phyloP scores from a whole-genome alignment of 2,113 vertebrate species.

The Mormyrus lacerda region DNA sequence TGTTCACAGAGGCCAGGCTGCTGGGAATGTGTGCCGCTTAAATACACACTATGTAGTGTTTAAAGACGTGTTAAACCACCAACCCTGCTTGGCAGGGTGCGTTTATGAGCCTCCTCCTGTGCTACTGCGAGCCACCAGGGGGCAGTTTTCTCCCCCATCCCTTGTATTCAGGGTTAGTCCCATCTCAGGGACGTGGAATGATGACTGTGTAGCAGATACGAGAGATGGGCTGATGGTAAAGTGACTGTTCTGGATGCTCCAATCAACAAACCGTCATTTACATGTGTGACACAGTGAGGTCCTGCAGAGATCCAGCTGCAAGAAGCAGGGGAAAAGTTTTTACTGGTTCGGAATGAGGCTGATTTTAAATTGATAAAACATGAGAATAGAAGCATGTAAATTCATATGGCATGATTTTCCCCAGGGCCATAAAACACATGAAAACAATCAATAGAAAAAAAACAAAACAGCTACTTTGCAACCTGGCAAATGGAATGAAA shows the following conservation, averaged over 20 bases:
- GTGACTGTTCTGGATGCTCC: not conserved
- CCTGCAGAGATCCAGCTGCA: not conserved
- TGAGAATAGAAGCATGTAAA: not conserved
- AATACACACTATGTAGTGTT: not conserved
- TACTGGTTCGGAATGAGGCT: not conserved
- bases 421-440: not conserved
- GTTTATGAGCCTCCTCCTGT: not conserved
- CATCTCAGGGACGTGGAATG: not conserved
- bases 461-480: not conserved
- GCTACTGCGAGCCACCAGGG: not conserved
- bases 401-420: not conserved
- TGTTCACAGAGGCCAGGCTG: not conserved
- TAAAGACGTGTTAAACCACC: not conserved
- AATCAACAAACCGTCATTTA: not conserved
- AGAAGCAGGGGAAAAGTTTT: not conserved
- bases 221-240: not conserved
- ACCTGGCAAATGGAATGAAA: not conserved
- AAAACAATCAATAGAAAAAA: not conserved
- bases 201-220: not conserved
- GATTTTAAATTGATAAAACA: not conserved
- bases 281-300: not conserved
- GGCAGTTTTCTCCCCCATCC: not conserved
- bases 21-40: not conserved
- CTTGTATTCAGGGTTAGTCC: not conserved
- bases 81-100: not conserved